A percentile compares a stretch with the other conserved stretches of the same genome.
Evolutionary conservation across 2,113 vertebrate genomes (phyloP).

Genomic region (Indri indri): DNA sequence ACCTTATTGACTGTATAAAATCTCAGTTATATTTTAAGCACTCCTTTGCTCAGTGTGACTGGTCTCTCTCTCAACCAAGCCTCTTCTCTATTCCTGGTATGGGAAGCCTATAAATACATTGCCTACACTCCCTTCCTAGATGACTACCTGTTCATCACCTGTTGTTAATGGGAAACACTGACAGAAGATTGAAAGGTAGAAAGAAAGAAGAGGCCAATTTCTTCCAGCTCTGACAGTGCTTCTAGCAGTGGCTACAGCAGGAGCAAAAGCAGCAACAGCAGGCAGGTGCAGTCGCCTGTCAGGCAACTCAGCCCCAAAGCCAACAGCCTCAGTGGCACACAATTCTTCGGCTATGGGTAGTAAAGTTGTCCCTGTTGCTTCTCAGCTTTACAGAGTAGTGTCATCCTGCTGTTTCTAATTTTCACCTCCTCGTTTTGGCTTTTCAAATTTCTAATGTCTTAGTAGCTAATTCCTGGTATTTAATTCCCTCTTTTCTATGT

Average conservation of each 20-base stretch:
- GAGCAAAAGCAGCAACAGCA: not conserved
- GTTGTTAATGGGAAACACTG: not conserved
- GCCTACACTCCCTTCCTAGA: not conserved
- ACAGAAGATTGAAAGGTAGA: not conserved
- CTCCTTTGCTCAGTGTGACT: not conserved
- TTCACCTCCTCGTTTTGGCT: not conserved
- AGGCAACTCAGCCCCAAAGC: not conserved
- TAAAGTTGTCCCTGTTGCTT: not conserved
- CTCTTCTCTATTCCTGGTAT: not conserved
- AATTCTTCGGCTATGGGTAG: rapidly evolving
- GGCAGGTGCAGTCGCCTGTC: not conserved
- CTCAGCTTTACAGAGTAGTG: not conserved
- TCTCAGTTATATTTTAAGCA: not conserved
- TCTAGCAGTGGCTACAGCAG: not conserved
- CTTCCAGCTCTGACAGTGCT: not conserved
- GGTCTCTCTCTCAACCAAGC: not conserved
- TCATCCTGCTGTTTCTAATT: not conserved
- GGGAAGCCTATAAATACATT: not conserved
- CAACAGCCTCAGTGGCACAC: not conserved
- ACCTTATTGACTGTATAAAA: not conserved
- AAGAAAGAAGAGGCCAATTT: not conserved
- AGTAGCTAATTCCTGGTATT: not conserved
- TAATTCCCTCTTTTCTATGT: not conserved
- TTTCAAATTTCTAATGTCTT: not conserved
- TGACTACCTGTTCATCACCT: not conserved